Evolutionary conservation across 2,888 invertebrate genomes (phyloP).

Genomic region (Drosophila macrothrix): DNA sequence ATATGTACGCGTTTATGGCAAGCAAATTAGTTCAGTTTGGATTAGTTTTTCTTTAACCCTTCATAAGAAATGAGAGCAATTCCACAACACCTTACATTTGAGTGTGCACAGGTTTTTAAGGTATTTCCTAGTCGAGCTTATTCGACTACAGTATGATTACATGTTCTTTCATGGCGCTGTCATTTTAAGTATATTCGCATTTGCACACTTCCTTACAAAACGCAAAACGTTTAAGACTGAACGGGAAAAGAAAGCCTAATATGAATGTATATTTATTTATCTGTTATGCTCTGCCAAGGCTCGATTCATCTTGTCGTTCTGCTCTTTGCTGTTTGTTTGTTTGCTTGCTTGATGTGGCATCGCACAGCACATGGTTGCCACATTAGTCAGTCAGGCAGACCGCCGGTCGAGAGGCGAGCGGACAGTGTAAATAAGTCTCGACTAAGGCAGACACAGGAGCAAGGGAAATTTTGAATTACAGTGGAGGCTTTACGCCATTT

Average conservation of each 20-base stretch:
- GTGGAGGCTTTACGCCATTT: background rate
- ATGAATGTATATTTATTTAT: constrained; percentile 22
- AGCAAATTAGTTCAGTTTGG: background rate
- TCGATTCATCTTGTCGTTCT: constrained; percentile 15
- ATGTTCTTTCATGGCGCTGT: constrained; percentile 25
- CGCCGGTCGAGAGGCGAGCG: constrained; percentile 11
- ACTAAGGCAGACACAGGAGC: background rate
- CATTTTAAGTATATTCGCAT: constrained; percentile 60
- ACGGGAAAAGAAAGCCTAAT: constrained; percentile 19
- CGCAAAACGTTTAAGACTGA: constrained; percentile 33
- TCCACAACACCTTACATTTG: background rate
- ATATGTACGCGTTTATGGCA: background rate
- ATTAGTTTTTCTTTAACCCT: background rate
- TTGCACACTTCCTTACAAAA: constrained; percentile 53
- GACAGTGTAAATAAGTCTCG: background rate
- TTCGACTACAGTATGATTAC: background rate
- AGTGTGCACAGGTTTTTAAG: background rate
- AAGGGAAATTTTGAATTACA: background rate
- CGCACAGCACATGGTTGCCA: constrained; percentile 36
- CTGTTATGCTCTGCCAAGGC: constrained; percentile 26
- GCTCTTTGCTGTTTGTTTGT: constrained; percentile 6
- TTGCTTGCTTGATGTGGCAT: constrained; percentile 30
- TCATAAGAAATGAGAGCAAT: background rate
- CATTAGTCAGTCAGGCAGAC: constrained; percentile 1
- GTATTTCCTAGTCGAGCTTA: background rate